These are phyloP conservation scores for Rhinopomastus cyanomelas DNA, from an alignment of 2,113 vertebrate species.

Conservation along the genomic window DNA sequence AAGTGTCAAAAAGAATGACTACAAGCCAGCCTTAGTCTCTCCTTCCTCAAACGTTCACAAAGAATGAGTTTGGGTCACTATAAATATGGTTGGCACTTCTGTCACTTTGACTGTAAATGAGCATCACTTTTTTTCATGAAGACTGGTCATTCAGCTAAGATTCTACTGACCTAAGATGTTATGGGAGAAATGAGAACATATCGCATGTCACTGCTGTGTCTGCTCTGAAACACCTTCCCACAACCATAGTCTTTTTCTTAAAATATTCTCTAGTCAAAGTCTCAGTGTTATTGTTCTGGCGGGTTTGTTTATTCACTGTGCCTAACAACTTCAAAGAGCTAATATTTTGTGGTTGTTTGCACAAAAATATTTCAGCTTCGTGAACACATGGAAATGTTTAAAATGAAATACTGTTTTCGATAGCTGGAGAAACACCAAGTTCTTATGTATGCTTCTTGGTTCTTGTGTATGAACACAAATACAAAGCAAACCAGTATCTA, in stretches of 20 bases:
- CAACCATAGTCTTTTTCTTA: not conserved
- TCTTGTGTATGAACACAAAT: not conserved
- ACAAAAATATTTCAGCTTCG: conserved; percentile 15
- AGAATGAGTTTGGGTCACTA: not conserved
- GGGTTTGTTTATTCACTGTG: not conserved
- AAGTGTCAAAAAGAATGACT: not conserved
- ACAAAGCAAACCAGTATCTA: not conserved
- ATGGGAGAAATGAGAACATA: not conserved
- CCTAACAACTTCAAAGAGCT: conserved; percentile 1
- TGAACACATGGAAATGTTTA: conserved; percentile 48
- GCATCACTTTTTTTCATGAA: not conserved
- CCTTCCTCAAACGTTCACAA: not conserved
- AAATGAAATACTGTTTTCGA: conserved; percentile 7
- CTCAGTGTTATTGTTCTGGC: not conserved
- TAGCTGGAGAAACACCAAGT: conserved; percentile 48
- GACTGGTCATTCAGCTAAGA: not conserved
- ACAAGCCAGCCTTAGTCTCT: not conserved
- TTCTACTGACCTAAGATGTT: not conserved
- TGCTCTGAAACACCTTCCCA: not conserved
- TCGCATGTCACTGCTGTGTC: not conserved
- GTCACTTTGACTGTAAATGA: not conserved
- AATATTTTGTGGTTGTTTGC: not conserved
- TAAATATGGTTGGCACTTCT: not conserved
- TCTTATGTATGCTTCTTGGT: conserved; percentile 7
- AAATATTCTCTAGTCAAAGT: not conserved